Percentiles rank a stretch among this genome's conserved stretches.
phyloP scores from a whole-genome alignment of 2,888 invertebrate genomes.

The Tiliacea citrago region DNA sequence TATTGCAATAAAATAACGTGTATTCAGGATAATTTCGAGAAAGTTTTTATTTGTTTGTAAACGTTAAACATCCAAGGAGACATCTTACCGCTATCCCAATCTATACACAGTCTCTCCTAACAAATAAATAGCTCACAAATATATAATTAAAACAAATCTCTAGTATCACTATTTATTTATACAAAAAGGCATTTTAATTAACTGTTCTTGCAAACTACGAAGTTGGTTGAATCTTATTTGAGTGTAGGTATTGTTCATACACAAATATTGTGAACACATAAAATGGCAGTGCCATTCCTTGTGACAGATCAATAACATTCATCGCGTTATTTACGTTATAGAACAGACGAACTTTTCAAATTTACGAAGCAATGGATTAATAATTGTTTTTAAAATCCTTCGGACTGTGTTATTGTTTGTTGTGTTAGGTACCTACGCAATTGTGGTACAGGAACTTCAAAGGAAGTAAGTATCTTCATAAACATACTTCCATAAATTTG shows the following conservation, averaged over 20 bases:
- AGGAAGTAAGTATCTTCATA: background rate
- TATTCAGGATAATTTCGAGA: constrained; percentile 76
- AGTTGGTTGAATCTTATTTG: constrained; percentile 4
- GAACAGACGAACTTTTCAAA: background rate
- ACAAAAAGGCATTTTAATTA: constrained; percentile 76
- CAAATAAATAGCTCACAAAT: constrained; percentile 88
- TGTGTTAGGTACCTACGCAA: background rate
- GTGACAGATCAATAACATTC: background rate
- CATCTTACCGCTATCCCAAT: constrained; percentile 81
- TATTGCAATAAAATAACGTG: constrained; percentile 61
- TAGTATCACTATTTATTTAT: constrained; percentile 89
- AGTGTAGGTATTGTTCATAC: background rate
- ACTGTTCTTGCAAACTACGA: constrained; percentile 51
- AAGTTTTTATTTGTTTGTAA: constrained; percentile 87
- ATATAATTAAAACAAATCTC: constrained; percentile 85
- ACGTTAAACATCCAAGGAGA: constrained; percentile 87
- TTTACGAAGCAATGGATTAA: background rate
- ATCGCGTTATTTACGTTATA: background rate
- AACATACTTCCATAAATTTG: background rate
- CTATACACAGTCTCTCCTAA: constrained; percentile 82
- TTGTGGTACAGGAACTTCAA: background rate
- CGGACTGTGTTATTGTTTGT: background rate
- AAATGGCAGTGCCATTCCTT: background rate
- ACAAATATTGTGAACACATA: background rate
- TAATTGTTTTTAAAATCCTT: background rate